Base-by-base conservation (phyloP, 2,888 invertebrate species). In the Horisme vitalbata region DNA sequence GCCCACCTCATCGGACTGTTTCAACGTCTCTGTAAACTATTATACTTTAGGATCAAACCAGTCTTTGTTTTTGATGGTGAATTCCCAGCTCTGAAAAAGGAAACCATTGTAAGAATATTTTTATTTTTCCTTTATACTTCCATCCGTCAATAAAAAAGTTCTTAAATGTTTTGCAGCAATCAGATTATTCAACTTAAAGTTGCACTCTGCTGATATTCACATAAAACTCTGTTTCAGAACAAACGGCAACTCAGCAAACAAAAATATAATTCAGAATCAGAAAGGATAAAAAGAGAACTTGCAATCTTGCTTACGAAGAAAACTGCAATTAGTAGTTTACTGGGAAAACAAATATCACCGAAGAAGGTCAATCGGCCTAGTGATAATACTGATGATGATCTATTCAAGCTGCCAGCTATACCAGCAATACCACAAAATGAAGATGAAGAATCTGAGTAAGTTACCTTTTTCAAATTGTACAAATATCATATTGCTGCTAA, bases 31-130 rank as follows among this genome's bases (percentile, higher is more conserved):
- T 99, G 99, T 83, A 99, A 99, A 89, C 91, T 99, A 34, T 90
- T 99, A 26, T 98, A 96, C 80, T 99, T 96, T 78, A 94, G 95
- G 73, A 97, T 99, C 56, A 97, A 96, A 66, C 99, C 99, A 1
- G 93, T 99, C 1, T 99, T 99, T 91, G 97, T 99, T 5, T 99
- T 99, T 88, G 99, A 99, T 91, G 99, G 99, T 13, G 95, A 95
- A 27, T 96, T 97, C 34, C 99, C 99, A 9, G 91, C 92, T 43
- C 92, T 99, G 24, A 99, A 99, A 85, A 95, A 92, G 65, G 95
- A 97, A 84, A 98, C 98, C 6, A 94, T 98, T 86, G 97, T 97
- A 90, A 93, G 92, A 4, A 30, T 31, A 27, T 57, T 81, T 11
- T 11, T 8, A 27, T 18, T 36, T 27, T 15, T 23, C 3, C 23